Base-by-base conservation (phyloP, 2,113 vertebrate species). In the Alces alces region DNA sequence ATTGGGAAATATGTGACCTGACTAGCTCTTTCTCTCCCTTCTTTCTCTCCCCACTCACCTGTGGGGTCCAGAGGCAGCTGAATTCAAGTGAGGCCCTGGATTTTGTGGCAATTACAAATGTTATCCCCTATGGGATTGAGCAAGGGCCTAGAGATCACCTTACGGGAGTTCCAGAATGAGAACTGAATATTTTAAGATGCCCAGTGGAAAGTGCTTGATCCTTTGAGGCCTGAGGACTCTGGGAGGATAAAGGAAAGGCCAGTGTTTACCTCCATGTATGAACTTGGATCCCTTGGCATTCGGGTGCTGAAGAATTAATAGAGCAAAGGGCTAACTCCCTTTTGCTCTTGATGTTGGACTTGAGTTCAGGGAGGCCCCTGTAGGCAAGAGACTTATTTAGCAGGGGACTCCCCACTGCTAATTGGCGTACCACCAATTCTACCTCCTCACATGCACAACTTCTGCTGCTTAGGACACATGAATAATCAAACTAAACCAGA, bases 241-340 rank as follows among this genome's bases (percentile, higher is more conserved):
- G 21, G 21, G 27, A 57, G 73, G 23, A 5, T 39, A 21, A 52
- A 54, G 52, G 28, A 50, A 33, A 87, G 25, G 11, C 36, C 6
- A 3, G 39, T 12, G 6, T 36, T 14, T 2, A 1, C 36, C 36
- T 39, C 21, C 7, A 4, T 5, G 3, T 9, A 7, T 45, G 50
- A 33, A 13, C n/a, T 7, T n/a, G 85, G 36, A 3, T 33, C n/a
- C 2, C 23, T 13, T 30, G 61, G 25, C 45, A 47, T 30, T 8
- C 36, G 2, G 45, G 30, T 28, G 61, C 78, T 83, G 39, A 66
- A 19, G 73, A 80, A n/a, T 4, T 27, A 19, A 11, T 3, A 33
- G n/a, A 82, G 45, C 28, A 54, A n/a, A 7, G 28, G 57, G 5
- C 36, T n/a, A 45, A 11, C 7, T 28, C 6, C 27, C 14, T 15